These are phyloP conservation scores for Dexiosoma caninum DNA, from an alignment of 2,888 invertebrate genomes.

Conservation along the genomic window DNA sequence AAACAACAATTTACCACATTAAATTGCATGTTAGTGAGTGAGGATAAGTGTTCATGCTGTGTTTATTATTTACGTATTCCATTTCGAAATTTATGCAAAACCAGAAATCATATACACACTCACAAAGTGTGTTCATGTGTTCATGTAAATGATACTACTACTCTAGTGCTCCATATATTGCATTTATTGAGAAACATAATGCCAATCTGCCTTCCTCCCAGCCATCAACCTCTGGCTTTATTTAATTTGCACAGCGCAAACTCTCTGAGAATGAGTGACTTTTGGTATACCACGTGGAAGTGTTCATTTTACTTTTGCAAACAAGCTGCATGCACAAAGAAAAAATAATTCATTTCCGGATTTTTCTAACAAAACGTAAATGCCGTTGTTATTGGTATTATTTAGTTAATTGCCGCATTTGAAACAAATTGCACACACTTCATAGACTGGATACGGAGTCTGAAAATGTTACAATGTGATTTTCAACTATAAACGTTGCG, in stretches of 20 bases:
- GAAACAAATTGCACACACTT: background rate
- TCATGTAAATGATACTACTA: conserved; percentile 42
- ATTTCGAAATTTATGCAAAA: conserved; percentile 28
- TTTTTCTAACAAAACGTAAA: background rate
- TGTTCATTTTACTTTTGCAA: conserved; percentile 18
- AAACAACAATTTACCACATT: background rate
- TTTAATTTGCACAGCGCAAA: conserved; percentile 7
- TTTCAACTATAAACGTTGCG: too few relatives aligned
- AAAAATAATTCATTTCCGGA: conserved; percentile 2
- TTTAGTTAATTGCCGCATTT: conserved; percentile 24
- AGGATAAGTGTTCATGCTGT: background rate
- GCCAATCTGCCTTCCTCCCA: background rate
- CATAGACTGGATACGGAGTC: background rate
- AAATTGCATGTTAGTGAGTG: background rate
- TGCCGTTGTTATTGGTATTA: background rate
- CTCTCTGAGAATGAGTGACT: conserved; percentile 21
- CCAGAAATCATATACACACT: conserved; percentile 25
- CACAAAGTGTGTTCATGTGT: background rate
- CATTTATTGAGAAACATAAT: background rate
- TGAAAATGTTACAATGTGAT: too few relatives aligned
- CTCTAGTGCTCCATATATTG: conserved; percentile 49
- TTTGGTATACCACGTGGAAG: conserved; percentile 45
- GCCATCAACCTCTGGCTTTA: background rate
- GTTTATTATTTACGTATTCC: background rate
- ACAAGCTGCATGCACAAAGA: background rate